Evolutionary conservation across 2,888 invertebrate genomes (phyloP).

Genomic region (Cepaea hortensis): DNA sequence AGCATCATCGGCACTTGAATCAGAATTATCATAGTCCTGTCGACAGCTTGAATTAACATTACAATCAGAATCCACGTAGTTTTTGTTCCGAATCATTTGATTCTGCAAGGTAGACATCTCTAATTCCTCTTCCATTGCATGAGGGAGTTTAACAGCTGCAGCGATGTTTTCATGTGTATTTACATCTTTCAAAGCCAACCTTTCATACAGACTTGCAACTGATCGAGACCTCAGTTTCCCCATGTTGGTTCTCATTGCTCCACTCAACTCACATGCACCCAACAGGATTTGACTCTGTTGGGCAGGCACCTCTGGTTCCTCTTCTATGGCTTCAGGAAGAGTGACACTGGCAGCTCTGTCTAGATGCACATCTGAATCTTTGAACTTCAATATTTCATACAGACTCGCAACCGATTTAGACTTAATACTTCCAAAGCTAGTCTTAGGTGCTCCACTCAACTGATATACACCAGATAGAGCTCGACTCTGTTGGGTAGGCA

Average conservation of each 20-base stretch:
- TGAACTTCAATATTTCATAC: too few species aligned
- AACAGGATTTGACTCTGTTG: slow-evolving; percentile 1
- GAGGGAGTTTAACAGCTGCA: background rate
- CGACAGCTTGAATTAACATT: background rate
- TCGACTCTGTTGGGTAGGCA: background rate
- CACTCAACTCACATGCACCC: background rate
- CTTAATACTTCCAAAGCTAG: background rate
- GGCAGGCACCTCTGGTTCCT: slow-evolving; percentile 8
- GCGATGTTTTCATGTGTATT: background rate
- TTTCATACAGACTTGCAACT: too few species aligned
- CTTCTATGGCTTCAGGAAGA: slow-evolving; percentile 8
- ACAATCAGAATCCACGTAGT: background rate
- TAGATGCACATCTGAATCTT: background rate
- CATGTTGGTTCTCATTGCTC: too few species aligned
- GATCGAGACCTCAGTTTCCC: background rate
- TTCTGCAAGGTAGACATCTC: background rate
- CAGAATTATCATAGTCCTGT: too few species aligned
- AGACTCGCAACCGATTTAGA: background rate
- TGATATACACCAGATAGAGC: background rate
- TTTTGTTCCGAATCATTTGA: background rate
- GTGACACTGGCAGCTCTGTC: background rate
- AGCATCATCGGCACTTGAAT: background rate
- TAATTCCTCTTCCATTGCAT: slow-evolving; percentile 18
- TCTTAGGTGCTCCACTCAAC: background rate
- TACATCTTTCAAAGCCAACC: background rate